These are phyloP conservation scores for Clytia hemisphaerica DNA, from an alignment of 30 jellyfish, hydroid and myxozoan species.

Conservation along the genomic window DNA sequence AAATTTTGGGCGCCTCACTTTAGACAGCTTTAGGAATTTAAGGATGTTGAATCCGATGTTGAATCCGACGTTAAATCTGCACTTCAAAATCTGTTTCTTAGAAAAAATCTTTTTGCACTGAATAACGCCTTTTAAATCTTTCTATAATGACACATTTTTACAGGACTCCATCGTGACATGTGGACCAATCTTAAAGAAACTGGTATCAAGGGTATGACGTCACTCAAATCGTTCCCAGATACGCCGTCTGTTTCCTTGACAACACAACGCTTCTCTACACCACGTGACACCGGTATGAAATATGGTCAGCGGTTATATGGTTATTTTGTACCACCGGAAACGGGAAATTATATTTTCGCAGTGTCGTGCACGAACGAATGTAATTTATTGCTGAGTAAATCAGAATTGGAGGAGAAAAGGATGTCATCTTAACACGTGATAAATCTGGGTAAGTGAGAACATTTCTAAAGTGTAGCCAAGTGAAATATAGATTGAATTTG, in stretches of 20 bases:
- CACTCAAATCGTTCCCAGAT: conserved; percentile 52
- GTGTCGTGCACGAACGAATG: conserved; percentile 94
- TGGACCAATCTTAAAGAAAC: conserved; percentile 67
- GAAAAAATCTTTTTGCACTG: not conserved
- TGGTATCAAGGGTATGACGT: conserved; percentile 43
- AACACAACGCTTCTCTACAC: conserved; percentile 78
- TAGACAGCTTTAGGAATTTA: no score
- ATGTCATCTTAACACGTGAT: conserved; percentile 53
- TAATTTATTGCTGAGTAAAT: conserved; percentile 58
- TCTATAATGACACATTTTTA: not conserved
- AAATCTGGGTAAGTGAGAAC: conserved; percentile 47
- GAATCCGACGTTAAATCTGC: no score
- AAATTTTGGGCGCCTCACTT: no score
- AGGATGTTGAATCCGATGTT: no score
- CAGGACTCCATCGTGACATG: conserved; percentile 69
- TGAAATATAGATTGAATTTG: not conserved
- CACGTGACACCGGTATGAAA: conserved; percentile 62
- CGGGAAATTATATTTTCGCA: conserved; percentile 89
- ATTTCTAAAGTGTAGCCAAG: not conserved
- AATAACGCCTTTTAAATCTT: not conserved
- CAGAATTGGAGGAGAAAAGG: conserved; percentile 69
- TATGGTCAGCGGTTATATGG: conserved; percentile 85
- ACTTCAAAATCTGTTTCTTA: not conserved
- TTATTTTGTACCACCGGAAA: conserved; percentile 75
- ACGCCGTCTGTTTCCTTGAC: conserved; percentile 39